phyloP scores from a whole-genome alignment of 2,888 invertebrate genomes.

The Aleiodes alternator region DNA sequence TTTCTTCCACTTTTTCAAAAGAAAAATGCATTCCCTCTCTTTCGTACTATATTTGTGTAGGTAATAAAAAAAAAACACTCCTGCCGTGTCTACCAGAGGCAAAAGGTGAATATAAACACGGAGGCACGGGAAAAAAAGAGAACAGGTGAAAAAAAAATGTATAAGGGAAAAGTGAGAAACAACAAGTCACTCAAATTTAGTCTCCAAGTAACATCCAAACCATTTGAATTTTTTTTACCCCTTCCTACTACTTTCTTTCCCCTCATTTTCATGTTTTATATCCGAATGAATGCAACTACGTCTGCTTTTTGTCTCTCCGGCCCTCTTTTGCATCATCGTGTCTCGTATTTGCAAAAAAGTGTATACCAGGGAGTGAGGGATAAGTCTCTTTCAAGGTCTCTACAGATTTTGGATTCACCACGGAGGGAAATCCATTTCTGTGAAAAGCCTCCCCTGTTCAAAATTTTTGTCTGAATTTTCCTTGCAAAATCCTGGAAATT shows the following conservation, averaged over 20 bases:
- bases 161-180: slow-evolving; percentile 64
- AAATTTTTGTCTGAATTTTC: no score
- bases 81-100: not conserved
- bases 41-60: not conserved
- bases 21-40: not conserved
- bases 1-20: not conserved
- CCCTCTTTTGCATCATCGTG: slow-evolving; percentile 15
- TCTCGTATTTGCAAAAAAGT: slow-evolving; percentile 6
- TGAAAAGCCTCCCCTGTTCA: no score
- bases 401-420: no score
- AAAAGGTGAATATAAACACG: slow-evolving; percentile 23
- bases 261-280: slow-evolving; percentile 25
- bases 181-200: slow-evolving; percentile 66
- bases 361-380: not conserved
- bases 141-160: slow-evolving; percentile 54
- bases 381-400: slow-evolving; percentile 1
- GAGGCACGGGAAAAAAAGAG: slow-evolving; percentile 37
- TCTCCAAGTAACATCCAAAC: slow-evolving; percentile 48
- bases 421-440: no score
- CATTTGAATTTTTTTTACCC: slow-evolving; percentile 4
- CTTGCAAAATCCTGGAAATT: no score
- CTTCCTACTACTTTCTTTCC: not conserved
- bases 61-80: slow-evolving; percentile 15
- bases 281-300: slow-evolving; percentile 24
- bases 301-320: slow-evolving; percentile 23